Base-by-base conservation (phyloP, 1,140 invertebrate species). In the Macrostomum lignano region DNA sequence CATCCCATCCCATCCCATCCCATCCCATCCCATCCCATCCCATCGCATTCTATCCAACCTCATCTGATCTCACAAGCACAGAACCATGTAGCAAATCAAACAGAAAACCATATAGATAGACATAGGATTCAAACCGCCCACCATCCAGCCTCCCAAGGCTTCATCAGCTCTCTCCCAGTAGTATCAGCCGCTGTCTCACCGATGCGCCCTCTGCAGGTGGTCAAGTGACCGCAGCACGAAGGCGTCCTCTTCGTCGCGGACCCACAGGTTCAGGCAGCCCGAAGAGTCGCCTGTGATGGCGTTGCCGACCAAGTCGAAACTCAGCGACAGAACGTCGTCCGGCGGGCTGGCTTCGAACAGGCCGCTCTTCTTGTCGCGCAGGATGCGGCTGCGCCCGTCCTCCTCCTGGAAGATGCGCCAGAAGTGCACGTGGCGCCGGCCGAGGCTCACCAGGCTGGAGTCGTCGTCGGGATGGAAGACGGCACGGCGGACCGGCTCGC, bases 401-500 rank as follows among this genome's bases (percentile, higher is more conserved):
- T 21, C 17, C 52, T 46, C 36, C 2, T 71, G 72, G 51, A 84
- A 77, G 36, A 82, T 60, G 1, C 70, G 72, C 79, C 79, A 86
- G 58, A 86, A 86, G 7, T 69, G 72, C 40, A 86, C 69, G 55
- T 86, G 76, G 32, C 69, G 68, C 53, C 78, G 78, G 0, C 81
- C 79, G 47, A 74, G 77, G 1, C 77, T 78, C 21, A 88, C 71
- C 37, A 86, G 71, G 35, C 71, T 66, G 50, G 72, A 73, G 40
- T 72, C 66, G 49, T 81, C 75, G 37, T 79, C 58, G 1, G 78
- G 78, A 60, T 86, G 78, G 61, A 81, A 86, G 47, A 79, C 73
- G 4, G 67, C 73, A 23, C 72, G 71, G 11, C 79, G 68, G 1
- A 88, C 77, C 3, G 74, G 72, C 49, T 84, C 76, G 13, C 72